A percentile compares a stretch with the other conserved stretches of the same genome.
Conservation (phyloP, 2,797 vertebrate species). For the Menidia menidia region DNA sequence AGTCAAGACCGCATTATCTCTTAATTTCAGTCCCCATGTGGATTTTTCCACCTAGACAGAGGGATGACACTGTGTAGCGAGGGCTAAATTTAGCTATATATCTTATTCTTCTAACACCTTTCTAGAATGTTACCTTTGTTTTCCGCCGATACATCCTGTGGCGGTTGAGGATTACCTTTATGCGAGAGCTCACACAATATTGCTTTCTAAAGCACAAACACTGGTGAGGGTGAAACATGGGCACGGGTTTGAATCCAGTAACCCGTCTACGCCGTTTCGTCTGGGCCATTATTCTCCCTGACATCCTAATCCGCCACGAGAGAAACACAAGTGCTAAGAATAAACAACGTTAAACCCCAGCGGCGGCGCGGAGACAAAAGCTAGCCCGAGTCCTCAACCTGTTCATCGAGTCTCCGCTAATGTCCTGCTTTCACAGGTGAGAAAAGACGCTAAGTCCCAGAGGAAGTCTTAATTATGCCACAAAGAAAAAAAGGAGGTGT, state of each 20-base stretch:
- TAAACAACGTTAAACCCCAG: slow-evolving; percentile 61
- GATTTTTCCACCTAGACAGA: no score
- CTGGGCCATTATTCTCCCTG: slow-evolving; percentile 69
- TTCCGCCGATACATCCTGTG: background rate
- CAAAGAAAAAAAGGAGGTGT: slow-evolving; percentile 58
- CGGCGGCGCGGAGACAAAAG: slow-evolving; percentile 61
- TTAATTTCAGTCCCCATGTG: background rate
- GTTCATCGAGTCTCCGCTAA: slow-evolving; percentile 74
- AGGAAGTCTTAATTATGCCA: slow-evolving; percentile 68
- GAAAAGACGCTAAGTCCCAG: slow-evolving; percentile 63
- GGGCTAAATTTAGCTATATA: no score
- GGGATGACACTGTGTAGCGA: no score
- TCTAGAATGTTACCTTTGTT: background rate
- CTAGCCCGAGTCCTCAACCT: slow-evolving; percentile 67
- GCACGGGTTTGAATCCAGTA: slow-evolving; percentile 25
- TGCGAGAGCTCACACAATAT: slow-evolving; percentile 3
- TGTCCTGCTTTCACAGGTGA: slow-evolving; percentile 68
- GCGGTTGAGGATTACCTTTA: background rate
- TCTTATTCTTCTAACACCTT: no score
- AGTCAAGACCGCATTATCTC: slow-evolving; percentile 5
- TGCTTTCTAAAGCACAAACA: slow-evolving; percentile 21
- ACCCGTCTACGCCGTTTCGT: slow-evolving; percentile 47
- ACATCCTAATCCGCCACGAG: slow-evolving; percentile 75
- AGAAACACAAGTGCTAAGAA: slow-evolving; percentile 74
- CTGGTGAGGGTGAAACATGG: slow-evolving; percentile 20